Conservation (phyloP, 1,140 invertebrate species). For the Xylocopa sonorina region DNA sequence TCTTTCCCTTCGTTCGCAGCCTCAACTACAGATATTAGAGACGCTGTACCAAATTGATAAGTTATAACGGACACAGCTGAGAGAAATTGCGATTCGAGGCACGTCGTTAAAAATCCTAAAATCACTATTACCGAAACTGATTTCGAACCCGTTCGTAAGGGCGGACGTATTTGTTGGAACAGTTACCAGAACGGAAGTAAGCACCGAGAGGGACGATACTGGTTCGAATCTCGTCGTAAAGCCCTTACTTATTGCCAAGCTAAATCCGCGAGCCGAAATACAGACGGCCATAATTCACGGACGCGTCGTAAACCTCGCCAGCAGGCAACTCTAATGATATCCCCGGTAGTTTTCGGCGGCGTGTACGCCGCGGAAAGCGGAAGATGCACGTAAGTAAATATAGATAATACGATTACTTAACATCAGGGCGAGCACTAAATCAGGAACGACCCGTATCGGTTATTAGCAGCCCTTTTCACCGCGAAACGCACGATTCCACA, state of each 20-base stretch:
- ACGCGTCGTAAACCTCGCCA: not conserved
- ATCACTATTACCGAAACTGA: no score
- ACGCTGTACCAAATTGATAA: not conserved
- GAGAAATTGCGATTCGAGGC: not conserved
- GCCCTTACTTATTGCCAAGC: no score
- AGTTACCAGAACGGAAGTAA: no score
- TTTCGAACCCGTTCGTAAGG: no score
- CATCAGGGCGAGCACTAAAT: constrained; percentile 5
- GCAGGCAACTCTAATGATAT: not conserved
- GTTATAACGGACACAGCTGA: not conserved
- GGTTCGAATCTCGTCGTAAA: no score
- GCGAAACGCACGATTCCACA: constrained; percentile 13
- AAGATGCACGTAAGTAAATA: constrained; percentile 9
- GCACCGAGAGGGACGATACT: no score
- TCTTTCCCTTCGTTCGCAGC: not conserved
- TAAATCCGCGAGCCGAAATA: no score
- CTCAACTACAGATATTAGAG: not conserved
- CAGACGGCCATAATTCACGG: not conserved
- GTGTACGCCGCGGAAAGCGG: not conserved
- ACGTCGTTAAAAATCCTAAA: not conserved
- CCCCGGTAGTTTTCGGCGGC: not conserved
- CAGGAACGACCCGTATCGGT: constrained; percentile 26
- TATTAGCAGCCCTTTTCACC: constrained; percentile 14
- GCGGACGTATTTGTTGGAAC: no score
- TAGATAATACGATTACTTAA: not conserved